These are phyloP conservation scores for Sipha maydis DNA, from an alignment of 2,888 invertebrate species.

Conservation along the genomic window DNA sequence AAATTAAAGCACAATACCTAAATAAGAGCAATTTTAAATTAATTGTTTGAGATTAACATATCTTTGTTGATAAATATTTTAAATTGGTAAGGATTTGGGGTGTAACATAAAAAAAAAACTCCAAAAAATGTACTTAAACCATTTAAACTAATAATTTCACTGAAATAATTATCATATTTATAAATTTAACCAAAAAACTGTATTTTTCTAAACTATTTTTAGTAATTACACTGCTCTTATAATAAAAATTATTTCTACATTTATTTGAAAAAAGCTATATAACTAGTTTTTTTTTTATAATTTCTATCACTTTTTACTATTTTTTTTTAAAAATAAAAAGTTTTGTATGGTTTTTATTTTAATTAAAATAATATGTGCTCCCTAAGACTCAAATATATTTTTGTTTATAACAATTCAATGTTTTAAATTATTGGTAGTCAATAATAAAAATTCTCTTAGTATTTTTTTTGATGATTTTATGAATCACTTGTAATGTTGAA, in stretches of 20 bases:
- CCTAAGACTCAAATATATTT: background rate
- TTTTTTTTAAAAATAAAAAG: too few relatives aligned
- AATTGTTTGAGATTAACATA: slow-evolving; percentile 19
- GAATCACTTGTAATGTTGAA: background rate
- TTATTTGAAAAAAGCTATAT: background rate
- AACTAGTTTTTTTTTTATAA: background rate
- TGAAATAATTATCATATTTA: background rate
- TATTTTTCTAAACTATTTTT: background rate
- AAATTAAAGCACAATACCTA: background rate
- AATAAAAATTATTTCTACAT: background rate
- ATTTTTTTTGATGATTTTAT: background rate
- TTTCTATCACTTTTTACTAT: background rate
- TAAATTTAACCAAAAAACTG: background rate
- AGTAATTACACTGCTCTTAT: background rate
- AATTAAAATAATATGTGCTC: background rate
- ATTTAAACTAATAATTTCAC: background rate
- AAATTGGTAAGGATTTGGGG: background rate
- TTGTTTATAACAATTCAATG: background rate
- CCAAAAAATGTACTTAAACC: background rate
- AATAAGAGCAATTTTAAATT: slow-evolving; percentile 8
- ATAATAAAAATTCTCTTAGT: background rate
- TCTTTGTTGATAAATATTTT: slow-evolving; percentile 9
- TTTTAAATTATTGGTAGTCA: slow-evolving; percentile 10
- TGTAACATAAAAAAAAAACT: background rate
- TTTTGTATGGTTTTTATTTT: background rate